Base-by-base conservation (phyloP, 2,888 invertebrate genomes). In the Himalopsyche anomala region DNA sequence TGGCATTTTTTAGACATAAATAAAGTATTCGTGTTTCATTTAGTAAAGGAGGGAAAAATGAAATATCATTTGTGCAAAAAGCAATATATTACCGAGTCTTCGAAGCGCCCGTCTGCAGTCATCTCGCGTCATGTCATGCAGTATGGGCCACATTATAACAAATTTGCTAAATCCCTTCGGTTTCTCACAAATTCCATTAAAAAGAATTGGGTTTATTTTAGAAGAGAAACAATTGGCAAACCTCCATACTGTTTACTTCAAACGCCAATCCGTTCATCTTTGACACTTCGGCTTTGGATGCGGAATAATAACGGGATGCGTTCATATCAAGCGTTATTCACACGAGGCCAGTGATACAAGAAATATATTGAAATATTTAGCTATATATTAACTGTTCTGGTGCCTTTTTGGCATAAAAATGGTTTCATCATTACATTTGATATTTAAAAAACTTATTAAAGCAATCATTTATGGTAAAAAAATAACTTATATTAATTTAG, bases 31-130 rank as follows among this genome's bases (percentile, higher is more conserved):
- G 87, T 85, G 69, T 88, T 88, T 87, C 88, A 51, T 79, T 74
- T 55, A 87, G 87, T 85, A 86, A 87, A 86, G 87, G 87, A 87
- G 85, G 85, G 87, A 86, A 87, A 87, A 86, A 84, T 84, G 84
- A 86, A 74, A 87, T 85, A 87, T 84, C 80, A 84, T 82, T 87
- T 87, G 85, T 81, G 80, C 84, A 85, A 86, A 87, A 69, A 40
- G 40, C 38, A 82, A 82, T 82, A 74, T 74, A 74, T 92, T 94
- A 97, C 97, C 97, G 91, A 98, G 95, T 93, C 96, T 96, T 90
- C 98, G 95, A 91, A 98, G 95, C 93, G 96, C 95, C 91, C 97
- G 95, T 92, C 96, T 96, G 92, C 97, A 98, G 92, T 98, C 98
- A 92, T 98, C 97, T 91, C 95, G 95, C 90, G 96, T 96, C 95